These are phyloP conservation scores for Labeo rohita DNA, from an alignment of 2,113 vertebrate genomes.

Conservation along the genomic window DNA sequence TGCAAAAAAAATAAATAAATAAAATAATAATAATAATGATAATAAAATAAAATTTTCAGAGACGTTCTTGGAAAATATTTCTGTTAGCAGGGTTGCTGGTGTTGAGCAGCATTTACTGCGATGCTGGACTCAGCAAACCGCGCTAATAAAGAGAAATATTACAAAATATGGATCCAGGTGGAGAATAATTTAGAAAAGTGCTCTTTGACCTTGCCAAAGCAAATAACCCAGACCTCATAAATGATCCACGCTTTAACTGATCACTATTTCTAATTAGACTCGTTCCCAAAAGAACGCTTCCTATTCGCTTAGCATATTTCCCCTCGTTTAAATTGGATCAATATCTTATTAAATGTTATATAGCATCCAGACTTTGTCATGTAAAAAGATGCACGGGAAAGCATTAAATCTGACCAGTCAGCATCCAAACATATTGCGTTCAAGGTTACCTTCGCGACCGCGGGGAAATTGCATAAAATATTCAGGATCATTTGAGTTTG, in stretches of 20 bases:
- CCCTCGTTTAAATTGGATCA: neutral
- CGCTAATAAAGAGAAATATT: conserved; percentile 25
- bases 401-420: conserved; percentile 24
- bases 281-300: neutral
- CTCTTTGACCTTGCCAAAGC: conserved; percentile 25
- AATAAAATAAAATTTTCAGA: too few species aligned
- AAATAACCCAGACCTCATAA: conserved; percentile 29
- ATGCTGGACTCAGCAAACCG: conserved; percentile 9
- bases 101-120: neutral
- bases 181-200: conserved; percentile 50
- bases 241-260: conserved; percentile 6
- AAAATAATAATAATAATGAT: too few species aligned
- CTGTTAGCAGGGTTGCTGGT: neutral
- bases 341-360: conserved; percentile 30
- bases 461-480: conserved; percentile 57
- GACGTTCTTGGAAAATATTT: neutral
- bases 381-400: conserved; percentile 39
- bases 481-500: conserved; percentile 62
- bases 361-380: conserved; percentile 24
- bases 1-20: too few species aligned
- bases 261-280: conserved; percentile 36
- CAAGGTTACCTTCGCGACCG: conserved; percentile 58
- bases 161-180: conserved; percentile 45
- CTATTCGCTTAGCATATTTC: neutral
- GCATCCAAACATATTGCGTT: conserved; percentile 17